Conservation (phyloP, 2,113 vertebrate species). For the Gymnorhina tibicen region DNA sequence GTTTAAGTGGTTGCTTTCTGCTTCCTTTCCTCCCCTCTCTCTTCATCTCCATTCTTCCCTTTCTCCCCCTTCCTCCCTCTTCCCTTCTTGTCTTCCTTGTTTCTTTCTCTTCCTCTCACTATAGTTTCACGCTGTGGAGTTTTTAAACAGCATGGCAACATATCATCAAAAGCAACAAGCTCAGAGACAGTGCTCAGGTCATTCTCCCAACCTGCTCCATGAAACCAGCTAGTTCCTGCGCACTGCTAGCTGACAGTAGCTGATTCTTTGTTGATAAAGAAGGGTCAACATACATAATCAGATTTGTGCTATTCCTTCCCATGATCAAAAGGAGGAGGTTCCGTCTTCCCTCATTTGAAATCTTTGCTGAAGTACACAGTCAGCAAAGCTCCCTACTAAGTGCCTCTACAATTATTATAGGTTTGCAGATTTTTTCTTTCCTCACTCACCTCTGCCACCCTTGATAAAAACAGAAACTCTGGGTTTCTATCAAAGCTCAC, state of each 20-base stretch:
- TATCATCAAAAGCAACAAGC: neutral
- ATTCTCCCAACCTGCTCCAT: neutral
- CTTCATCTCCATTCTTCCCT: neutral
- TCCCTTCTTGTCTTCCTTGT: neutral
- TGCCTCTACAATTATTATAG: neutral
- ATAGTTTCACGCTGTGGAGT: neutral
- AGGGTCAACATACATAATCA: slow-evolving; percentile 64
- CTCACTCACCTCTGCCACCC: neutral
- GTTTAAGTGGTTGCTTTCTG: neutral
- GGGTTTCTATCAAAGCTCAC: slow-evolving; percentile 25
- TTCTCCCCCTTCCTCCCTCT: neutral
- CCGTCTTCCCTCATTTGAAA: slow-evolving; percentile 44
- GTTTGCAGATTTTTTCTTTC: neutral
- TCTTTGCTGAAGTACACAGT: slow-evolving; percentile 43
- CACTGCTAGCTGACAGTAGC: slow-evolving; percentile 51
- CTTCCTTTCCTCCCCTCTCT: neutral
- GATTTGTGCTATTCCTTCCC: slow-evolving; percentile 61
- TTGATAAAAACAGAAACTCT: slow-evolving; percentile 28
- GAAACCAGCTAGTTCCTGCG: neutral
- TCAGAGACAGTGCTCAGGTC: neutral
- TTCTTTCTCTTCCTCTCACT: neutral
- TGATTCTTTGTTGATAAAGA: slow-evolving; percentile 63
- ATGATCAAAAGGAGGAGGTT: slow-evolving; percentile 55
- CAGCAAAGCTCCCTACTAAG: slow-evolving; percentile 43
- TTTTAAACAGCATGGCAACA: neutral